phyloP scores from a whole-genome alignment of 2,113 vertebrate species.

The Vidua chalybeata region DNA sequence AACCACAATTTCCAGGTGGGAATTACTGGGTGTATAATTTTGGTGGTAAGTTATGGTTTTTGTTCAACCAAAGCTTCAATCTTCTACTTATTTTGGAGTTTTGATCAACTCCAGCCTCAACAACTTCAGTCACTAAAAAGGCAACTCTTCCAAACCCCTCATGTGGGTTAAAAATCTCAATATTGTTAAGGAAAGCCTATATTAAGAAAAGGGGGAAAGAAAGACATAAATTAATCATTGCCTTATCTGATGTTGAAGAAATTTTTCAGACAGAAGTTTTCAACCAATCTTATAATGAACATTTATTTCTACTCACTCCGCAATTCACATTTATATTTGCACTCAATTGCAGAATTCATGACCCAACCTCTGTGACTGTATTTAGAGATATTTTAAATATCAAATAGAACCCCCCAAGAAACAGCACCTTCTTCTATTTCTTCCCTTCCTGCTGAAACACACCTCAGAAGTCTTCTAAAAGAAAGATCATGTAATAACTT shows the following conservation, averaged over 20 bases:
- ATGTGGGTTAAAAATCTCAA: not conserved
- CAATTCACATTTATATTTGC: not conserved
- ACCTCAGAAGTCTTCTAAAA: not conserved
- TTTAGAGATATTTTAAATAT: not conserved
- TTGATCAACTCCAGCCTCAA: not conserved
- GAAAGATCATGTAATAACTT: not conserved
- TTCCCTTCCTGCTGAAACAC: not conserved
- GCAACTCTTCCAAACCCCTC: not conserved
- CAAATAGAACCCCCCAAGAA: not conserved
- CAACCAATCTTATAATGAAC: not conserved
- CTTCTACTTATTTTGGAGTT: not conserved
- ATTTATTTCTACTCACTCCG: not conserved
- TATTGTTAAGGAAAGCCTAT: not conserved
- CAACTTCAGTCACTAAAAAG: not conserved
- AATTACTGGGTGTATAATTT: not conserved
- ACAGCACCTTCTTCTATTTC: not conserved
- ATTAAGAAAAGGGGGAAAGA: not conserved
- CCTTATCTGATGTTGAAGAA: not conserved
- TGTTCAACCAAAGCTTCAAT: not conserved
- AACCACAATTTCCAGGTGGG: not conserved
- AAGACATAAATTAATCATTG: not conserved
- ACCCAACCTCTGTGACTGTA: not conserved
- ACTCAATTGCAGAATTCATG: not conserved
- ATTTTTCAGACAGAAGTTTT: not conserved
- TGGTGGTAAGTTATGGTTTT: not conserved